Conservation (phyloP, 92 coral and sea anemone species). For the Pocillopora grandis region DNA sequence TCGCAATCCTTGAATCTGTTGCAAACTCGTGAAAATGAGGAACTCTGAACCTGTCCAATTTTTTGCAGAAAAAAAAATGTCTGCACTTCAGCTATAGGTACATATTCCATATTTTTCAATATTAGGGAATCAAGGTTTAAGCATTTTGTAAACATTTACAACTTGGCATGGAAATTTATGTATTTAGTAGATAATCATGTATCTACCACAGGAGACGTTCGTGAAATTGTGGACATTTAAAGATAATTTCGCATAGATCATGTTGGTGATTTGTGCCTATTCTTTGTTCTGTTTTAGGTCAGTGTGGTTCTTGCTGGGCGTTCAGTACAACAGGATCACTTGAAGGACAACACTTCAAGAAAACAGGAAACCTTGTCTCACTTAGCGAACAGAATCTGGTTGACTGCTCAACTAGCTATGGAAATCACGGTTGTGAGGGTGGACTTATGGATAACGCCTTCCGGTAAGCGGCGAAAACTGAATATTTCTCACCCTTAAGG, state of each 20-base stretch:
- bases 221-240: too few species aligned
- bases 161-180: too few species aligned
- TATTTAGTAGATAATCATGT: too few species aligned
- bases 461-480: not conserved
- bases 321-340: slow-evolving; percentile 95
- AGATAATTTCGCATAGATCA: not conserved
- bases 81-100: too few species aligned
- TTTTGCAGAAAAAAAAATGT: too few species aligned
- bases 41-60: too few species aligned
- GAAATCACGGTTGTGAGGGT: slow-evolving; percentile 90
- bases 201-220: too few species aligned
- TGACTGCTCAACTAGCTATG: slow-evolving; percentile 81
- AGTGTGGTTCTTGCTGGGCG: slow-evolving; percentile 98
- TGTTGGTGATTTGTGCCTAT: not conserved
- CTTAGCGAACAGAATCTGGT: slow-evolving; percentile 98
- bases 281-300: slow-evolving; percentile 41
- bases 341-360: slow-evolving; percentile 99
- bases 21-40: too few species aligned
- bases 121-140: too few species aligned
- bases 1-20: too few species aligned
- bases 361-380: slow-evolving; percentile 86
- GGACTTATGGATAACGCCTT: slow-evolving; percentile 97
- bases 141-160: too few species aligned
- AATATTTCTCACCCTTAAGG: not conserved
- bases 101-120: too few species aligned